Conservation (phyloP, 2,113 vertebrate species). For the Oriolus oriolus region DNA sequence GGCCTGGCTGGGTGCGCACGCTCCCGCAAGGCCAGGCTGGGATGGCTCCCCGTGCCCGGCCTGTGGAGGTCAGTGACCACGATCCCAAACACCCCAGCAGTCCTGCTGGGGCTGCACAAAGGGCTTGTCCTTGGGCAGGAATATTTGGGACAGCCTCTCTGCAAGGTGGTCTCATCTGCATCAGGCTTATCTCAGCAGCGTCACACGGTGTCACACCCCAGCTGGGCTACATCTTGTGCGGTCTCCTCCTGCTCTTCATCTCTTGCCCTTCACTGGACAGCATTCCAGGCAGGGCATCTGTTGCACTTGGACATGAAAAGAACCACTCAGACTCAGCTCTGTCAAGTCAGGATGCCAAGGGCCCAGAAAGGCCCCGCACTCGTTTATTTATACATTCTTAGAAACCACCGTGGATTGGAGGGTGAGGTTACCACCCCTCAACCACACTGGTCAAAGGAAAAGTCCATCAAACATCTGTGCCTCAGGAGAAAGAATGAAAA, state of each 20-base stretch:
- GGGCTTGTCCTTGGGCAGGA: not conserved
- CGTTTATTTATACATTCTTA: too few relatives aligned
- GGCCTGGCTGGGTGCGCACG: not conserved
- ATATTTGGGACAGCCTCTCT: not conserved
- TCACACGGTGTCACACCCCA: not conserved
- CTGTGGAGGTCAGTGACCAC: not conserved
- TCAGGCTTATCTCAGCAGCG: not conserved
- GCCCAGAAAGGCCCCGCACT: too few relatives aligned
- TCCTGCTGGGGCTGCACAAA: not conserved
- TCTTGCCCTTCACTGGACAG: not conserved
- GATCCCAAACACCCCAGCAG: not conserved
- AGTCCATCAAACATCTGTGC: too few relatives aligned
- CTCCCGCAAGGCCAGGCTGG: not conserved
- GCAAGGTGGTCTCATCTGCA: not conserved
- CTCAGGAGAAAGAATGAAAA: too few relatives aligned
- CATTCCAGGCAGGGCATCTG: not conserved
- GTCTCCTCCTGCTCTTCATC: not conserved
- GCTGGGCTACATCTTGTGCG: not conserved
- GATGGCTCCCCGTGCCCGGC: not conserved
- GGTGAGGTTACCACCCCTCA: too few relatives aligned
- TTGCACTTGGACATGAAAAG: too few relatives aligned
- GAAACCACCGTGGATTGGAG: too few relatives aligned
- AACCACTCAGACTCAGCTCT: too few relatives aligned
- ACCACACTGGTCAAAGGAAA: too few relatives aligned
- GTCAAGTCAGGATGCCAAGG: too few relatives aligned